Evolutionary conservation across 2,797 vertebrate species (phyloP).

Genomic region (Hydrocynus forskahlii): DNA sequence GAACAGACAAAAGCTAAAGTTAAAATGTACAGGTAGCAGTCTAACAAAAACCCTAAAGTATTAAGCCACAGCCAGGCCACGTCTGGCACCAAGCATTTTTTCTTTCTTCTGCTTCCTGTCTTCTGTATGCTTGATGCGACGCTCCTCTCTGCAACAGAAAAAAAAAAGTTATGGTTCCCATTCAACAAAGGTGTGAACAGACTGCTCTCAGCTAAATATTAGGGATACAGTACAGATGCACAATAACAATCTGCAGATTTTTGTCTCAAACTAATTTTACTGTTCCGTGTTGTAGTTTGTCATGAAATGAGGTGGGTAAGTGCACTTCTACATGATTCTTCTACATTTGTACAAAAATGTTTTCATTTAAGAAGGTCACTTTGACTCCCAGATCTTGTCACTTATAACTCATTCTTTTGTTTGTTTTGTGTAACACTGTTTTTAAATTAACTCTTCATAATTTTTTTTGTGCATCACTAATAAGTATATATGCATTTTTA

Average conservation of each 20-base stretch:
- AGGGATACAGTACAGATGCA: neutral
- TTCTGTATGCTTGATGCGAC: conserved; percentile 74
- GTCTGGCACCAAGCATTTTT: conserved; percentile 77
- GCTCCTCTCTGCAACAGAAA: conserved; percentile 75
- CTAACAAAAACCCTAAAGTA: neutral
- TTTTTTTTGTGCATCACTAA: too few species aligned
- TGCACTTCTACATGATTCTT: too few species aligned
- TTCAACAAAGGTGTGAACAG: too few species aligned
- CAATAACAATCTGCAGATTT: neutral
- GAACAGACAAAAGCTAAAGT: neutral
- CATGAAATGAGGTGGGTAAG: too few species aligned
- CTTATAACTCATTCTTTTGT: too few species aligned
- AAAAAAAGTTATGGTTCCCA: neutral
- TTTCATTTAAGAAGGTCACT: too few species aligned
- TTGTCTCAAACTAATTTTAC: neutral
- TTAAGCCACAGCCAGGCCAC: conserved; percentile 81
- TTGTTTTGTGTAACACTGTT: too few species aligned
- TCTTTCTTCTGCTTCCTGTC: conserved; percentile 87
- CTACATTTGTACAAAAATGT: too few species aligned
- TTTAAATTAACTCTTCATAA: too few species aligned
- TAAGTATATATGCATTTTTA: too few species aligned
- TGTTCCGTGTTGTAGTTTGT: too few species aligned
- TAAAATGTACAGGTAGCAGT: conserved; percentile 12
- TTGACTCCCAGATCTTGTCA: too few species aligned
- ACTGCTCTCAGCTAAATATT: neutral